Evolutionary conservation across 2,888 invertebrate species (phyloP), one percentile per base, ranked within the genome.

Genomic region (Dryadula phaetusa): DNA sequence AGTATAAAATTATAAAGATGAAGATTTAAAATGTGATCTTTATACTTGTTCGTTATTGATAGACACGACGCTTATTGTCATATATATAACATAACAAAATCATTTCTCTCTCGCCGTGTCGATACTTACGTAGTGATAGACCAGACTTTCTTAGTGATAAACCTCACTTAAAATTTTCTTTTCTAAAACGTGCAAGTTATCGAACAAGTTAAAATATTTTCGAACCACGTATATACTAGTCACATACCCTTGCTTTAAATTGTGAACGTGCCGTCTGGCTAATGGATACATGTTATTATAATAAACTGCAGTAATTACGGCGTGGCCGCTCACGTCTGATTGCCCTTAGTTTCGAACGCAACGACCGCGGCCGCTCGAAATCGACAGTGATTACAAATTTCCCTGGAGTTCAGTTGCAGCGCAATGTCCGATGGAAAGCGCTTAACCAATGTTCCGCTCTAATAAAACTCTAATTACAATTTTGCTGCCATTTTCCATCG

Each of bases 371-470:
- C 82, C 81, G 80, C 86, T 89, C 85, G 91, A 92, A 92, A 92
- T 90, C 90, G 91, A 92, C 89, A 92, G 92, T 92, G 91, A 90
- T 91, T 91, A 88, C 90, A 86, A 91, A 90, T 92, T 92, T 90
- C 92, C 91, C 90, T 88, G 86, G 85, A 86, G 86, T 85, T 82
- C 81, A 82, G 81, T 86, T 87, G 89, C 88, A 84, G 87, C 89
- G 88, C 91, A 90, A 90, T 84, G 90, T 89, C 88, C 90, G 92
- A 91, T 92, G 91, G 92, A 92, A 92, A 92, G 91, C 87, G 87
- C 90, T 92, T 90, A 90, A 88, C 92, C 90, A 91, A 92, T 92
- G 92, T 90, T 90, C 83, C 84, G 91, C 90, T 92, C 92, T 92
- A 87, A 92, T 92, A 90, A 91, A 87, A 88, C 86, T 90, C 86